phyloP scores from a whole-genome alignment of 2,797 vertebrate species.

The Tokudaia tokunoshimensis region DNA sequence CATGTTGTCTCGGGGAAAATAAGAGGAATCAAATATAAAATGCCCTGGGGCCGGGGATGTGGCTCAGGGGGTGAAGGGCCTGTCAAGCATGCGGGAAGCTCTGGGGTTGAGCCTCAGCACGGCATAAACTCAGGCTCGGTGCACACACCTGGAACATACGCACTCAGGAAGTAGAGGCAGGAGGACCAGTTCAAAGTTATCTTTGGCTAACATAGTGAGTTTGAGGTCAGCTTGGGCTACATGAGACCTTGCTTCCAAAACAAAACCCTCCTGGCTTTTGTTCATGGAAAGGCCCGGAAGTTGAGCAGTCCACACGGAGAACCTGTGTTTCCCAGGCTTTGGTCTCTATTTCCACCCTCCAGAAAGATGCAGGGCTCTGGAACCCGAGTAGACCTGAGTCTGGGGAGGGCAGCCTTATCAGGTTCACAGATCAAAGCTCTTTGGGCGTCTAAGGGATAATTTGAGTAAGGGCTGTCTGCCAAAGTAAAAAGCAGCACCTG shows the following conservation, averaged over 20 bases:
- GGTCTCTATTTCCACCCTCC: neutral
- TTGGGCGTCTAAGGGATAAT: neutral
- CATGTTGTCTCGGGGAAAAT: neutral
- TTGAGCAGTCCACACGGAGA: neutral
- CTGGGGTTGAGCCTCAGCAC: neutral
- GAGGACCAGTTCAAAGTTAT: neutral
- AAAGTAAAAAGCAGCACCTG: neutral
- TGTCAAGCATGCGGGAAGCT: neutral
- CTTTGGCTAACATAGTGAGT: neutral
- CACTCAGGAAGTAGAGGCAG: neutral
- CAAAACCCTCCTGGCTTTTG: neutral
- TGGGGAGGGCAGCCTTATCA: neutral
- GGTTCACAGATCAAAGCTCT: neutral
- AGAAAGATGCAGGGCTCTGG: neutral
- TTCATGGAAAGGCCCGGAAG: neutral
- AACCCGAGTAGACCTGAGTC: neutral
- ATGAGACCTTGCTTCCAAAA: neutral
- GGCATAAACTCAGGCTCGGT: neutral
- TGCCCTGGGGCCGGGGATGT: neutral
- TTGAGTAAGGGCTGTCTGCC: neutral
- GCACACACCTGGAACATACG: neutral
- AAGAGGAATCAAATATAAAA: neutral
- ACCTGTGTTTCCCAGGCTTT: neutral
- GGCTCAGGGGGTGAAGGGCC: neutral
- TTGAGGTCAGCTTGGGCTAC: neutral